Evolutionary conservation across 2,113 vertebrate genomes (phyloP), one percentile per base, ranked within the genome.

Genomic region (Mustelus asterias): DNA sequence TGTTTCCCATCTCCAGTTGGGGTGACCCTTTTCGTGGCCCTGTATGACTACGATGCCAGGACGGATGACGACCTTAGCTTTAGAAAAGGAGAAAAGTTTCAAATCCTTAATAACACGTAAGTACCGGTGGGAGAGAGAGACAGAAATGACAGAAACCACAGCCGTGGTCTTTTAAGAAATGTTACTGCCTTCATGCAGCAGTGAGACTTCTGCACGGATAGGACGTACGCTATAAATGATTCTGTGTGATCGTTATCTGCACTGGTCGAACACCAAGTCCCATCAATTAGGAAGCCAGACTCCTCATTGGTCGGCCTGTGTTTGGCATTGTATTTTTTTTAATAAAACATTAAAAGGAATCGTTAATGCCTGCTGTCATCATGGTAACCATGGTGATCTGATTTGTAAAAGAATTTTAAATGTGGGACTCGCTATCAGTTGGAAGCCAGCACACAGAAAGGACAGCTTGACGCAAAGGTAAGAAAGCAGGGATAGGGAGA

Each of bases 101-200:
- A 99, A 97, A 99, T 99, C 96, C 97, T 99, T 96, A 99, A 99
- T 97, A 99, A 98, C 98, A 99, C 99, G 99, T 99, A 98, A 99
- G 99, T 99, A 96, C 96, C 37, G 0, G 0, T 54, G 48, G 24
- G 24, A 41, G 33, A 37, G 5, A 20, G 65, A 90, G 26, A 14
- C 26, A 4, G 58, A 89, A 4, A 33, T 29, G 11, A 14, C 3
- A 60, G 54, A 60, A 60, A 60, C 54, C 48, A 29, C 24, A 13
- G 48, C 54, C 58, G 1, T 5, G 29, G 44, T 48, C 85, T 88
- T 88, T 88, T 88, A 44, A 48, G 41, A 83, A 48, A 48, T 54
- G 85, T 88, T 26, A 29, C 85, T 58, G 54, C 37, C 29, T 90
- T 90, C 54, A 33, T 6, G 37, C 80, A 83, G 29, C n/a, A 0